Evolutionary conservation across 2,113 vertebrate genomes (phyloP).

Genomic region (Cynopterus brachyotis): DNA sequence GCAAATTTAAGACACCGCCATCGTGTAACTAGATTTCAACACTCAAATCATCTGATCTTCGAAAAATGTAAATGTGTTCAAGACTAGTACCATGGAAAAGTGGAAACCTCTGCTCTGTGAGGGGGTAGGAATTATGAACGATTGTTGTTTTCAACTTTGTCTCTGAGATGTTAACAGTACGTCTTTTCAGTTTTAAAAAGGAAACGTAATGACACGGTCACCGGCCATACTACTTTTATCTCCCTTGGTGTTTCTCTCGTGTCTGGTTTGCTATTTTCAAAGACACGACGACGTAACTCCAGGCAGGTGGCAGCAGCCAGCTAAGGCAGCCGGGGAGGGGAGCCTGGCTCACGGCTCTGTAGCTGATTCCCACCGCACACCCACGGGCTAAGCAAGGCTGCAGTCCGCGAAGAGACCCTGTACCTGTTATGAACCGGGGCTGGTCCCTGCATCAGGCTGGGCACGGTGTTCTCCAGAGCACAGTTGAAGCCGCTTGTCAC

Average conservation of each 20-base stretch:
- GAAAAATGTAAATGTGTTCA: neutral
- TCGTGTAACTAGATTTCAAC: neutral
- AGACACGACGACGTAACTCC: neutral
- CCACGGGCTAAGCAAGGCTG: neutral
- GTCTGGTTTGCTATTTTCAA: neutral
- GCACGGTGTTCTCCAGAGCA: slow-evolving; percentile 87
- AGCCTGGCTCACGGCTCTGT: rapidly evolving
- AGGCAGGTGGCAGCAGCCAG: neutral
- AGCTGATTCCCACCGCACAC: neutral
- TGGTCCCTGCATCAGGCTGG: slow-evolving; percentile 86
- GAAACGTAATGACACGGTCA: neutral
- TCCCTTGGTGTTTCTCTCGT: neutral
- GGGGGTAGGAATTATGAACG: neutral
- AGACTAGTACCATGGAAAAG: neutral
- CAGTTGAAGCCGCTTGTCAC: slow-evolving; percentile 92
- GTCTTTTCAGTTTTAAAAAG: neutral
- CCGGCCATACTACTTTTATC: neutral
- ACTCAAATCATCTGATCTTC: neutral
- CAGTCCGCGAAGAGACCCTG: neutral
- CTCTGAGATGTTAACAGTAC: neutral
- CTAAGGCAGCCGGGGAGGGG: neutral
- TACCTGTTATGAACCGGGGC: slow-evolving; percentile 89
- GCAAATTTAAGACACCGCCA: neutral
- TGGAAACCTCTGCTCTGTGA: neutral
- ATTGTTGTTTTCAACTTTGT: neutral